Base-by-base conservation (phyloP, 2,888 invertebrate genomes). In the Coecobrya sp. region DNA sequence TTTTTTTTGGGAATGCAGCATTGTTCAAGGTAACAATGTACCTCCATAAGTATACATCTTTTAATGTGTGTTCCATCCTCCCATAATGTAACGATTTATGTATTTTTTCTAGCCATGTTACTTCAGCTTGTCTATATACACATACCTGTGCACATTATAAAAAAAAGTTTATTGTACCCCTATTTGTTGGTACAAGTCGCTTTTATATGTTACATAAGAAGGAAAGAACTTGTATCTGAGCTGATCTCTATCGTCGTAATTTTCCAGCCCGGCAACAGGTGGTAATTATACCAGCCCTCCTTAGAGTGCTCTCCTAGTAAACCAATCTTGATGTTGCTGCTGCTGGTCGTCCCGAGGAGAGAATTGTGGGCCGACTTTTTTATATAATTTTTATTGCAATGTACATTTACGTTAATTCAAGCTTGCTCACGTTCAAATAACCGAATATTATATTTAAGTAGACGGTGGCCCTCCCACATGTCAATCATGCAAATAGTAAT, bases 261-360 rank as follows among this genome's bases (percentile, higher is more conserved):
- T 36, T 70, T 73, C 36, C 70, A 73, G 36, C 11, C 42, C 70
- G n/a, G 65, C 84, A 85, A 85, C 84, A 85, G 84, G 84, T 85
- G 84, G 84, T 62, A 85, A 85, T 85, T 85, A 65, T 45, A 27
- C 65, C 13, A 45, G 45, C 22, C 62, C 8, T 85, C n/a, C 49
- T 22, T 79, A 79, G 79, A 79, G 79, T 79, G 79, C 52, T 52
- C 79, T 52, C 0, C n/a, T 52, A 52, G 5, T 11, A 52, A 52
- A 27, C n/a, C n/a, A n/a, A n/a, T 42, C 10, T 49, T 49, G 11
- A 1, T 49, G 11, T 49, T 49, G 11, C 49, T 55, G 5, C 55
- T 65, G 27, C 11, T 65, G 19, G 59, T 7, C 1, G 19, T 59
- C 7, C 19, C 1, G 62, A 7, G 62, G 11, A 7, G 3, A 55